A percentile compares a stretch with the other conserved stretches of the same genome.
Evolutionary conservation across 1,140 invertebrate species (phyloP).

Genomic region (Macrotrachela quadricornifera): DNA sequence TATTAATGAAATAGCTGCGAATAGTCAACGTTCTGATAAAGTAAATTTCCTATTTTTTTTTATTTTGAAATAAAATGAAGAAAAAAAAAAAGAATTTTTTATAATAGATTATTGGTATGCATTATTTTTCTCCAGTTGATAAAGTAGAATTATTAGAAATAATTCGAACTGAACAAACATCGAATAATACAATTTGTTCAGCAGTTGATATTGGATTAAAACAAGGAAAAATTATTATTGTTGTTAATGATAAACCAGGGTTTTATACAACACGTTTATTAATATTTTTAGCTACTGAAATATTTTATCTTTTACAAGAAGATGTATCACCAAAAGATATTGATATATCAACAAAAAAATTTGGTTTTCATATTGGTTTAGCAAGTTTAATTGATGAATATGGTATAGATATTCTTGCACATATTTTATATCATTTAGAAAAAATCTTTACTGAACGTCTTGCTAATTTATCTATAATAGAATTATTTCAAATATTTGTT

Average conservation of each 20-base stretch:
- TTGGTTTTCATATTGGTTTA: slow-evolving; percentile 85
- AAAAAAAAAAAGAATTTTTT: no score
- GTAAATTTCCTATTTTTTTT: no score
- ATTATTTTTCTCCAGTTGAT: slow-evolving; percentile 99
- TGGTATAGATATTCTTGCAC: slow-evolving; percentile 38
- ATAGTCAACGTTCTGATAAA: slow-evolving; percentile 76
- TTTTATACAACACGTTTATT: slow-evolving; percentile 95
- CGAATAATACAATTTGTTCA: slow-evolving; percentile 55
- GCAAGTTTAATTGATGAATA: slow-evolving; percentile 52
- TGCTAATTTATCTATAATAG: slow-evolving; percentile 15
- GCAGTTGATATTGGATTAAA: slow-evolving; percentile 52
- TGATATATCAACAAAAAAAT: slow-evolving; percentile 64
- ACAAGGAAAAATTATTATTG: slow-evolving; percentile 89
- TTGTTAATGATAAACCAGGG: slow-evolving; percentile 87
- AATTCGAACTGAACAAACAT: slow-evolving; percentile 82
- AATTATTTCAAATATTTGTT: slow-evolving; percentile 56
- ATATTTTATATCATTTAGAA: slow-evolving; percentile 60
- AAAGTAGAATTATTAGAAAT: slow-evolving; percentile 98
- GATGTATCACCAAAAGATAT: slow-evolving; percentile 68
- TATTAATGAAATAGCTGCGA: slow-evolving; percentile 77
- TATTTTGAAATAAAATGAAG: no score
- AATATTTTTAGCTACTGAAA: slow-evolving; percentile 67
- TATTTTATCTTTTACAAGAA: slow-evolving; percentile 70
- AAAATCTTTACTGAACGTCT: slow-evolving; percentile 33
- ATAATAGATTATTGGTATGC: slow-evolving; percentile 53